These are phyloP conservation scores for Anastrepha obliqua DNA, from an alignment of 1,140 invertebrate genomes.

Conservation along the genomic window DNA sequence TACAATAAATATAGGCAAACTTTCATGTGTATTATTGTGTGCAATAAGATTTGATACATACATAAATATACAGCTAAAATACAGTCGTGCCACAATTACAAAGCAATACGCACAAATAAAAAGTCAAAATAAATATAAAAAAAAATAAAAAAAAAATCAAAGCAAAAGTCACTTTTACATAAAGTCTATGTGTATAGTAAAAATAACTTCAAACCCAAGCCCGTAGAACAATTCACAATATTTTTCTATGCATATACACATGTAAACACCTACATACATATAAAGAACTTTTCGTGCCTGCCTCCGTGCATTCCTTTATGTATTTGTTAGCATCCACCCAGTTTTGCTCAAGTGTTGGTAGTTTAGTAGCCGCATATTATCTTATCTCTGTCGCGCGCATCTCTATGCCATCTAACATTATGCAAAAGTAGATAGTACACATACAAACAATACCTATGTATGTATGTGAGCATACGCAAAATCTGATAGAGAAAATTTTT, in stretches of 20 bases:
- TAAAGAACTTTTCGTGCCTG: neutral
- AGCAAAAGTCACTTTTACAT: too few relatives aligned
- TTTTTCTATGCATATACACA: neutral
- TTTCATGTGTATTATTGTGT: too few relatives aligned
- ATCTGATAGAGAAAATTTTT: conserved; percentile 49
- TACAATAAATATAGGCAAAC: too few relatives aligned
- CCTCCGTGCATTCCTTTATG: neutral
- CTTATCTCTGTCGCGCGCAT: conserved; percentile 49
- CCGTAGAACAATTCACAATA: too few relatives aligned
- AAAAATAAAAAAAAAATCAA: too few relatives aligned
- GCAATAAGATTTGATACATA: too few relatives aligned
- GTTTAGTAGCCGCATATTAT: neutral
- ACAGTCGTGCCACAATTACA: too few relatives aligned
- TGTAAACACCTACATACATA: neutral
- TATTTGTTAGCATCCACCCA: neutral
- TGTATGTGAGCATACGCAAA: neutral
- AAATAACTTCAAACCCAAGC: too few relatives aligned
- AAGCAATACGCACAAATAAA: too few relatives aligned
- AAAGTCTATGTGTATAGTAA: too few relatives aligned
- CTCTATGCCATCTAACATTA: conserved; percentile 35
- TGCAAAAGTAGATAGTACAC: conserved; percentile 23
- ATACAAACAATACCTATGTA: neutral
- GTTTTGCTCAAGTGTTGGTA: neutral
- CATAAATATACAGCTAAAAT: too few relatives aligned
- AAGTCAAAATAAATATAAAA: too few relatives aligned